These are phyloP conservation scores for Podarcis raffonei DNA, from an alignment of 2,113 vertebrate species.

Conservation along the genomic window DNA sequence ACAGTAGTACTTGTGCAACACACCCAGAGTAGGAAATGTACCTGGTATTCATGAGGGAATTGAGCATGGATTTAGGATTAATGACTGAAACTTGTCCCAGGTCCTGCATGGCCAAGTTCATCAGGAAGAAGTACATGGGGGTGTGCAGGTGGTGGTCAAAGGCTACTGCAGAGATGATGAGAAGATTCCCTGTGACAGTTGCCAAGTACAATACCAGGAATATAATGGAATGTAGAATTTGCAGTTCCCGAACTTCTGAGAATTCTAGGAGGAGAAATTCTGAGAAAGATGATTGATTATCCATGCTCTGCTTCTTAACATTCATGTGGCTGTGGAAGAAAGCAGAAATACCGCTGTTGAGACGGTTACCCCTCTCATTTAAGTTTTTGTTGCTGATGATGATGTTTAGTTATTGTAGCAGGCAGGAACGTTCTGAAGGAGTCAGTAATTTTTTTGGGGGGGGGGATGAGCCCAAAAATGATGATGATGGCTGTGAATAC, in stretches of 20 bases:
- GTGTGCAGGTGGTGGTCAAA: neutral
- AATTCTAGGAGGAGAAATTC: slow-evolving; percentile 12
- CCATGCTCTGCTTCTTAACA: neutral
- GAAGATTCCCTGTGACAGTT: neutral
- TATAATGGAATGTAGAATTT: neutral
- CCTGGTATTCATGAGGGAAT: neutral
- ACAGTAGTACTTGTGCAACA: neutral
- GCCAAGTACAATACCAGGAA: neutral
- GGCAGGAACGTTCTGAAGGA: neutral
- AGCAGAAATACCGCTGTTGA: neutral
- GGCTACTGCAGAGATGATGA: neutral
- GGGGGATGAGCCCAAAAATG: neutral
- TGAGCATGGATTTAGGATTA: neutral
- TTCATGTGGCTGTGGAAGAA: neutral
- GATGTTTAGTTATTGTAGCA: neutral
- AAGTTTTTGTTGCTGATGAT: neutral
- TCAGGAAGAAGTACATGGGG: slow-evolving; percentile 12
- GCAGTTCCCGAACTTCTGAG: neutral
- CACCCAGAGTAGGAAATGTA: neutral
- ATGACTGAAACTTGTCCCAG: neutral
- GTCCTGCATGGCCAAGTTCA: neutral
- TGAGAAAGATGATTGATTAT: neutral
- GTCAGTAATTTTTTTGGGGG: neutral
- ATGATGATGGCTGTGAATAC: neutral
- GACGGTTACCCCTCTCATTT: neutral